Conservation (phyloP, 2,113 vertebrate species). For the Phalacrocorax aristotelis region DNA sequence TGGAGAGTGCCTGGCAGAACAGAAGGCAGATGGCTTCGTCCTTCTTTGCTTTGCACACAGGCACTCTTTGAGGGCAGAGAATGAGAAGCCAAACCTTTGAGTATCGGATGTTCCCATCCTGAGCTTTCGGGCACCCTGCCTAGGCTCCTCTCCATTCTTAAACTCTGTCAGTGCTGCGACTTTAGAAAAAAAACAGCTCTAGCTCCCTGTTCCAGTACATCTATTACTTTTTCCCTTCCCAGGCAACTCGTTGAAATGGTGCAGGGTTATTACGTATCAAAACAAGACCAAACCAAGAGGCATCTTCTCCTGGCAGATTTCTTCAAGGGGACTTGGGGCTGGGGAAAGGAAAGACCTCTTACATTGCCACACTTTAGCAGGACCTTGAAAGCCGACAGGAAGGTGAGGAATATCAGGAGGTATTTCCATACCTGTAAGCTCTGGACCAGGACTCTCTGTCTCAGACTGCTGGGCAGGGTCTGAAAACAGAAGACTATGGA, state of each 20-base stretch:
- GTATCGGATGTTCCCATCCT: neutral
- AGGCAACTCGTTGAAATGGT: constrained; percentile 77
- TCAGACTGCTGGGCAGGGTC: neutral
- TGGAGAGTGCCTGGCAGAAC: constrained; percentile 71
- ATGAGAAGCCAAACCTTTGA: neutral
- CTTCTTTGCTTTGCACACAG: constrained; percentile 72
- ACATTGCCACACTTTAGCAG: constrained; percentile 66
- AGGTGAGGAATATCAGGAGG: constrained; percentile 64
- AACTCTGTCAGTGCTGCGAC: neutral
- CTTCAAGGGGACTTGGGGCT: constrained; percentile 81
- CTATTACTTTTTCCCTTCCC: neutral
- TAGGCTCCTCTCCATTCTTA: neutral
- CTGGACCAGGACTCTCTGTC: neutral
- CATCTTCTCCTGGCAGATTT: constrained; percentile 77
- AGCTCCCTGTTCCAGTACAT: neutral
- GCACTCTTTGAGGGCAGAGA: constrained; percentile 33
- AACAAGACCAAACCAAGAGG: constrained; percentile 52
- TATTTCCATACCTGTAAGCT: neutral
- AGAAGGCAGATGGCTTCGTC: constrained; percentile 62
- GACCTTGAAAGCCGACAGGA: constrained; percentile 78
- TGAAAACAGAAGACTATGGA: neutral
- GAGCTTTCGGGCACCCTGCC: neutral
- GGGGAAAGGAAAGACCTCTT: constrained; percentile 76
- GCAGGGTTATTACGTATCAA: constrained; percentile 63
- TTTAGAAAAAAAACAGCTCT: neutral